Conservation (phyloP, 2,113 vertebrate species). For the Myotis brandtii region DNA sequence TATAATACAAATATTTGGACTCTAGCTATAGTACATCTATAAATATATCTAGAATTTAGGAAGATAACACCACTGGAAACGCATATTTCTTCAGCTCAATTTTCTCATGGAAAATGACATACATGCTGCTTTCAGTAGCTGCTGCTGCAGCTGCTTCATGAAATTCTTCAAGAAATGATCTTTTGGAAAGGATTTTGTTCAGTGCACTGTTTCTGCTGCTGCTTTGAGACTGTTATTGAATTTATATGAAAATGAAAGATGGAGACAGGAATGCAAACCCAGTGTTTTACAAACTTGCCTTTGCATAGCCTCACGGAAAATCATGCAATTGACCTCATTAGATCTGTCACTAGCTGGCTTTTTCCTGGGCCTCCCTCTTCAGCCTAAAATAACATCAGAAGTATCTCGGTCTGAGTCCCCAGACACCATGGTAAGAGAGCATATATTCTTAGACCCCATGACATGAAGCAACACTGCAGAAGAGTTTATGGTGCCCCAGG, state of each 20-base stretch:
- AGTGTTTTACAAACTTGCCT: conserved; percentile 43
- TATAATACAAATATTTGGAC: conserved; percentile 62
- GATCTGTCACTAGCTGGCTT: not conserved
- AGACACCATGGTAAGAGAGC: not conserved
- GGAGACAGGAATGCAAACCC: not conserved
- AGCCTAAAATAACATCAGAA: conserved; percentile 39
- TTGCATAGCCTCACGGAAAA: conserved; percentile 29
- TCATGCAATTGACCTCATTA: conserved; percentile 19
- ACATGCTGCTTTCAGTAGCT: conserved; percentile 60
- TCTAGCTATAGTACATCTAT: conserved; percentile 48
- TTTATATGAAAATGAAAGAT: conserved; percentile 61
- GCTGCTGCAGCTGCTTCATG: conserved; percentile 9
- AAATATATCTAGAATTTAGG: conserved; percentile 60
- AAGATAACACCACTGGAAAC: conserved; percentile 64
- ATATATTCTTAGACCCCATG: not conserved
- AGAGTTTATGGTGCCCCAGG: not conserved
- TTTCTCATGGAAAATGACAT: conserved; percentile 69
- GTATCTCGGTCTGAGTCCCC: not conserved
- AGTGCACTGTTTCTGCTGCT: not conserved
- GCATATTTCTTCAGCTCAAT: conserved; percentile 67
- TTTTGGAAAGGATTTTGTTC: conserved; percentile 55
- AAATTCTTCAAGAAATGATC: conserved; percentile 66
- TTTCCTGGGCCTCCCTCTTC: not conserved
- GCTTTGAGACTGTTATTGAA: not conserved
- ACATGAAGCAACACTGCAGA: not conserved